These are phyloP conservation scores for Brachirus orientalis DNA, from an alignment of 2,113 vertebrate species.

Conservation along the genomic window DNA sequence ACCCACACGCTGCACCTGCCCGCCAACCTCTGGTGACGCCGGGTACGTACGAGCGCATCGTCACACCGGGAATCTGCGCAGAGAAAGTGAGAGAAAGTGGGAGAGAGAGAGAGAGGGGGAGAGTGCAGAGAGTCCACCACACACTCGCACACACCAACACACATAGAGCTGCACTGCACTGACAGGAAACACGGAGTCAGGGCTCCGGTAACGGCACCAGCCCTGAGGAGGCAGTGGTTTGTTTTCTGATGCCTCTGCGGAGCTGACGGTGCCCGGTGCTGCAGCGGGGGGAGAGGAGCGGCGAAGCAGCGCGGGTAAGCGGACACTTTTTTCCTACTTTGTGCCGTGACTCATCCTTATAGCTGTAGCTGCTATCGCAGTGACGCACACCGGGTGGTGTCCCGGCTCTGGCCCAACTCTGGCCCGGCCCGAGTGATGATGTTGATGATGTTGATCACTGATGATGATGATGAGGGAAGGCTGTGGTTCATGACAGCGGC, in stretches of 20 bases:
- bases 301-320: constrained; percentile 56
- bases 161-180: constrained; percentile 23
- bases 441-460: not conserved
- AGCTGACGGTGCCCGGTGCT: constrained; percentile 49
- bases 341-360: not conserved
- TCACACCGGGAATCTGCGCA: constrained; percentile 20
- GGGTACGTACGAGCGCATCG: constrained; percentile 32
- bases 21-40: constrained; percentile 9
- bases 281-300: constrained; percentile 21
- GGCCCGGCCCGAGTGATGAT: not conserved
- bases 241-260: constrained; percentile 36
- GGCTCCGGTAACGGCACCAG: constrained; percentile 19
- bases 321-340: constrained; percentile 6
- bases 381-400: constrained; percentile 63
- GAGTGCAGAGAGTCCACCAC: not conserved
- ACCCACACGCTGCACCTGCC: not conserved
- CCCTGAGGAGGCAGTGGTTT: constrained; percentile 4
- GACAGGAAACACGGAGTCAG: constrained; percentile 27
- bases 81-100: constrained; percentile 29
- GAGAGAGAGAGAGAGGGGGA: constrained; percentile 13
- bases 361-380: not conserved
- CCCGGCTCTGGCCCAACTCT: constrained; percentile 15
- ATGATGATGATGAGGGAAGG: not conserved
- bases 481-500: constrained; percentile 10
- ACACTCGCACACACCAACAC: no score